These are phyloP conservation scores for Heliornis fulica DNA, from an alignment of 2,113 vertebrate genomes.

Conservation along the genomic window DNA sequence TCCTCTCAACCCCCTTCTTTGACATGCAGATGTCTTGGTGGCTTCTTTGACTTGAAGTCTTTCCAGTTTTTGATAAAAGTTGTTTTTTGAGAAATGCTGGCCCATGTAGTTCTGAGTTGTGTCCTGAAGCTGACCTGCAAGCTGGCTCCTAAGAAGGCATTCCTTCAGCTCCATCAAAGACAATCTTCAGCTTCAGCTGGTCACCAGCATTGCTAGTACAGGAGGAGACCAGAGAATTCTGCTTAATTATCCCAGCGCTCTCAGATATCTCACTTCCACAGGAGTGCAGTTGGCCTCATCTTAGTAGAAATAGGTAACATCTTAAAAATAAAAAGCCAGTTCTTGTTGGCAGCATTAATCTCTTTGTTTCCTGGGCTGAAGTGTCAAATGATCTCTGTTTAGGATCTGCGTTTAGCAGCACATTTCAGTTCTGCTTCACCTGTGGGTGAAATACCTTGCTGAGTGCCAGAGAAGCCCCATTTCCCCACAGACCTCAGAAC, in stretches of 20 bases:
- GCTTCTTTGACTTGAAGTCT: not conserved
- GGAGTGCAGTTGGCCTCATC: not conserved
- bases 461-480: not conserved
- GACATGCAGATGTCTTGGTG: not conserved
- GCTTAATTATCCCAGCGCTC: not conserved
- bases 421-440: not conserved
- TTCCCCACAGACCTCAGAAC: not conserved
- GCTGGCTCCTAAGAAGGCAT: not conserved
- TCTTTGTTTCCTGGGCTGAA: not conserved
- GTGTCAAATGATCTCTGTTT: not conserved
- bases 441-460: not conserved
- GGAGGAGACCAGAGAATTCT: not conserved
- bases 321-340: not conserved
- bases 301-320: not conserved
- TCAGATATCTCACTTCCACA: not conserved
- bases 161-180: not conserved
- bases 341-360: not conserved
- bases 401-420: not conserved
- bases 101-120: not conserved
- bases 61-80: not conserved
- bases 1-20: not conserved
- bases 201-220: not conserved
- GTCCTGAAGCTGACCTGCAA: not conserved
- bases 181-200: not conserved
- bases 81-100: not conserved